Conservation (phyloP, 2,888 invertebrate species). For the Acanthosepion pharaonis region DNA sequence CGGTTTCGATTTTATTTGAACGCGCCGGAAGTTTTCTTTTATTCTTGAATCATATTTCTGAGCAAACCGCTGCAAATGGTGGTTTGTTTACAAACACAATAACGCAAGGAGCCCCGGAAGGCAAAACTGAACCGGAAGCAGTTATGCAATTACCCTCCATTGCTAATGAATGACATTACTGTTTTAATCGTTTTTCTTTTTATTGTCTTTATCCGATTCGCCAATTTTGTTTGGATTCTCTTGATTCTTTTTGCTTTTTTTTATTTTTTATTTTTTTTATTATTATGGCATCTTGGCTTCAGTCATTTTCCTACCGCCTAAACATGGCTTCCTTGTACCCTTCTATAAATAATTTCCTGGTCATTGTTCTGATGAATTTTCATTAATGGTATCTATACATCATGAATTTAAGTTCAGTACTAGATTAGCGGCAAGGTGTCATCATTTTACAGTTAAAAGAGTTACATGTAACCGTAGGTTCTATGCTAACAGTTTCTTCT, state of each 20-base stretch:
- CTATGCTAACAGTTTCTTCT: too few relatives aligned
- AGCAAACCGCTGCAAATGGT: background rate
- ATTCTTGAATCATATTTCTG: background rate
- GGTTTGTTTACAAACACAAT: background rate
- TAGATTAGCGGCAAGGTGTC: too few relatives aligned
- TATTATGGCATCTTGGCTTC: too few relatives aligned
- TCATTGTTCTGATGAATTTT: too few relatives aligned
- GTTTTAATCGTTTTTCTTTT: background rate
- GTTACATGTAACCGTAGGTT: too few relatives aligned
- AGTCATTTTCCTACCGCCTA: too few relatives aligned
- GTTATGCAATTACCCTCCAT: background rate
- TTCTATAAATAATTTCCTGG: too few relatives aligned
- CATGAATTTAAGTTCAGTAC: too few relatives aligned
- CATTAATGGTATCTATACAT: too few relatives aligned
- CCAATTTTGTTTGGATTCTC: background rate
- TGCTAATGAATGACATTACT: background rate
- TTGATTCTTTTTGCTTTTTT: background rate
- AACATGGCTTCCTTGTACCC: too few relatives aligned
- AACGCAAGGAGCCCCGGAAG: background rate
- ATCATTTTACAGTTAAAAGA: too few relatives aligned
- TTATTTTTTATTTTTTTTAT: too few relatives aligned
- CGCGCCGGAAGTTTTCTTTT: background rate
- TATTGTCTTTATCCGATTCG: background rate
- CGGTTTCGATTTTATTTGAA: conserved; percentile 21
- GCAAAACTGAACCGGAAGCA: background rate